A percentile compares a stretch with the other conserved stretches of the same genome.
Conservation (phyloP, 2,888 invertebrate species). For the Agapostemon virescens region DNA sequence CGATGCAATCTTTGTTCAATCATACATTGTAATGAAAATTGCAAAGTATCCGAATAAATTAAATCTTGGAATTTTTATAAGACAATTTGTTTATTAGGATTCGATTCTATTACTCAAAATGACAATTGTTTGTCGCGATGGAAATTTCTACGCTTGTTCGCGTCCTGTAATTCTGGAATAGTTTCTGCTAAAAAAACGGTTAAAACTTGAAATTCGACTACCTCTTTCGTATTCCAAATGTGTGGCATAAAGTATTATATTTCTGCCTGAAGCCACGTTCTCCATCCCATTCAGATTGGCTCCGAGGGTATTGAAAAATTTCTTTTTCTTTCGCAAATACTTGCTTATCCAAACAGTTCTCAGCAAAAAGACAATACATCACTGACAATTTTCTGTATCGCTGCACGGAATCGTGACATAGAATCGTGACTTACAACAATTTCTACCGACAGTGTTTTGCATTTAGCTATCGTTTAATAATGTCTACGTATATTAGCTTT, state of each 20-base stretch:
- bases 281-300: neutral
- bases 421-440: neutral
- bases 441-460: neutral
- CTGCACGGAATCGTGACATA: neutral
- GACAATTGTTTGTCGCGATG: neutral
- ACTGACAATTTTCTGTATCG: neutral
- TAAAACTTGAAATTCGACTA: neutral
- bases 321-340: neutral
- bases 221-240: conserved; percentile 4
- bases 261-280: conserved; percentile 3
- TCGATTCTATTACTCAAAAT: neutral
- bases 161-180: neutral
- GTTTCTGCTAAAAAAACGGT: neutral
- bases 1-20: too few relatives aligned
- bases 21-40: too few relatives aligned
- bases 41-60: too few relatives aligned
- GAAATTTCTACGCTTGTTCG: neutral
- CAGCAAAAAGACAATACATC: neutral
- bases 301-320: conserved; percentile 10
- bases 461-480: neutral
- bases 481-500: too few relatives aligned
- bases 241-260: conserved; percentile 3
- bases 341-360: neutral
- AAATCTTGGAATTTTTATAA: too few relatives aligned
- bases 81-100: too few relatives aligned